Evolutionary conservation across 2,113 vertebrate species (phyloP).

Genomic region (Oryzias woworae): DNA sequence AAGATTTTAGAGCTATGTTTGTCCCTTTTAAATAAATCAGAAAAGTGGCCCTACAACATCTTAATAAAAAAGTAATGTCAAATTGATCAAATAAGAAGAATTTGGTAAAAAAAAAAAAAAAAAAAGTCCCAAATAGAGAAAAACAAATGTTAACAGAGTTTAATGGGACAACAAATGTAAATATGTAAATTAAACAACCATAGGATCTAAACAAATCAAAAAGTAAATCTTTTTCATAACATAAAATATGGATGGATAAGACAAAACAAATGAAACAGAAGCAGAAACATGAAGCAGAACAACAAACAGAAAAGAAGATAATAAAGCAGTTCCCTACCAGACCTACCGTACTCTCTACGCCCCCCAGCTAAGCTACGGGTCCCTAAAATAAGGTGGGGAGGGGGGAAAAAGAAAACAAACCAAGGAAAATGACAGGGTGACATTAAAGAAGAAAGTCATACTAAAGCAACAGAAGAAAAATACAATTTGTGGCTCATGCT

Average conservation of each 20-base stretch:
- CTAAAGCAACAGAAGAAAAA: conserved; percentile 53
- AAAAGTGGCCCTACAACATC: no score
- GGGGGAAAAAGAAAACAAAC: conserved; percentile 54
- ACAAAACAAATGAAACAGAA: conserved; percentile 73
- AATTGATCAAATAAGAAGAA: no score
- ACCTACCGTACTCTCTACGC: conserved; percentile 82
- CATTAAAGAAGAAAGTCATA: conserved; percentile 71
- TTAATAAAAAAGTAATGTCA: no score
- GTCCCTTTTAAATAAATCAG: no score
- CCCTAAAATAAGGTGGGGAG: conserved; percentile 70
- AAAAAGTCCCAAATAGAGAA: no score
- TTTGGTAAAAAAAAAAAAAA: no score
- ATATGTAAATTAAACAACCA: conserved; percentile 48
- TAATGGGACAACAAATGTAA: conserved; percentile 59
- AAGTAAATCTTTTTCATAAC: conserved; percentile 19
- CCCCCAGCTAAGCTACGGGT: conserved; percentile 80
- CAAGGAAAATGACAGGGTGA: conserved; percentile 69
- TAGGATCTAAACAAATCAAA: conserved; percentile 38
- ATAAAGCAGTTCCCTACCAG: conserved; percentile 75
- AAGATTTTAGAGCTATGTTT: no score
- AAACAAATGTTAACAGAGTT: conserved; percentile 1
- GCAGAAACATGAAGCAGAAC: no score
- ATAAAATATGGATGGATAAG: conserved; percentile 63
- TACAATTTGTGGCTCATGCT: conserved; percentile 55
- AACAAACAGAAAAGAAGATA: conserved; percentile 70